Conservation (phyloP, 1,140 invertebrate genomes). For the Contarinia nasturtii region DNA sequence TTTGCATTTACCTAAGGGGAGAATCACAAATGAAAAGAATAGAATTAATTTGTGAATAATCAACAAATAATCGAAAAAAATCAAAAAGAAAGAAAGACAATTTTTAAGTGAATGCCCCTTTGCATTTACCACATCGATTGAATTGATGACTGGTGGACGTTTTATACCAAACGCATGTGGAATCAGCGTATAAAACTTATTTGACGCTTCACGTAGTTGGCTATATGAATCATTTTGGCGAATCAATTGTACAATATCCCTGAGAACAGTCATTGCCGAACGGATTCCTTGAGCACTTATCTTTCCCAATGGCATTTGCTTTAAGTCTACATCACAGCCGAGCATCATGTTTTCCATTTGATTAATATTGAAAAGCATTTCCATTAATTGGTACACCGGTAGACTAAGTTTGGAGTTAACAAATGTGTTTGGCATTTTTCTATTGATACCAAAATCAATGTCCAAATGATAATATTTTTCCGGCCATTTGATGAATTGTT, state of each 20-base stretch:
- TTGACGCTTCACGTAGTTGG: constrained; percentile 64
- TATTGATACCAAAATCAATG: constrained; percentile 38
- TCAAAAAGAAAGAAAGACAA: too few species aligned
- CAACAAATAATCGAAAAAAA: too few species aligned
- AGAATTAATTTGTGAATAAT: too few species aligned
- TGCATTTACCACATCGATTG: constrained; percentile 54
- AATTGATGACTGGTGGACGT: constrained; percentile 66
- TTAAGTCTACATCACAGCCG: constrained; percentile 90
- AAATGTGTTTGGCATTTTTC: constrained; percentile 3
- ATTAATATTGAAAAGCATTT: constrained; percentile 78
- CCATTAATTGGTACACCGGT: constrained; percentile 66
- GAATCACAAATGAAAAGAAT: too few species aligned
- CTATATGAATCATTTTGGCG: constrained; percentile 27
- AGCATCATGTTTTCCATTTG: constrained; percentile 81
- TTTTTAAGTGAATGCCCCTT: too few species aligned
- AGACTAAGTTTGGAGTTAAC: constrained; percentile 47
- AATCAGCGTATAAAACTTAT: constrained; percentile 83
- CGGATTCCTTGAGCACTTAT: constrained; percentile 81
- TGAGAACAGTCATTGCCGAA: constrained; percentile 64
- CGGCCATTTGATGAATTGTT: constrained; percentile 56
- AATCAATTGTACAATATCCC: constrained; percentile 47
- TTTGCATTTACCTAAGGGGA: too few species aligned
- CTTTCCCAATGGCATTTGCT: constrained; percentile 96
- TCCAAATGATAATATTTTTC: constrained; percentile 68
- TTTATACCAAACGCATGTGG: constrained; percentile 86